Percentiles rank a stretch among this genome's conserved stretches.
These are phyloP conservation scores for Drosophila melanica DNA, from an alignment of 1,140 invertebrate species.

Conservation along the genomic window DNA sequence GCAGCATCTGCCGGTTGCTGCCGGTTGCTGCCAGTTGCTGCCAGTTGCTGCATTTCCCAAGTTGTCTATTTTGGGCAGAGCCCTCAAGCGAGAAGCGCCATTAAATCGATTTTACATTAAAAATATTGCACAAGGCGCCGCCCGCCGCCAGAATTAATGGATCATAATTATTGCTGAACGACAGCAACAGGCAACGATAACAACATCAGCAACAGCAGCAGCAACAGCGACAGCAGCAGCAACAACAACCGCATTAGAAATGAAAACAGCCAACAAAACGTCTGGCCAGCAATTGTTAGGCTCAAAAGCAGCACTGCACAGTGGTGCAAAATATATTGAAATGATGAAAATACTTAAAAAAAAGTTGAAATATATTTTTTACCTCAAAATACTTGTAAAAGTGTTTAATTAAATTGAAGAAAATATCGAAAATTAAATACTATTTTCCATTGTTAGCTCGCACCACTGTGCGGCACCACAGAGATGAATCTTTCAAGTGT, in stretches of 20 bases:
- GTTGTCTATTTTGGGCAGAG: conserved; percentile 67
- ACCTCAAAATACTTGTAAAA: no score
- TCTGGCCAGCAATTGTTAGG: conserved; percentile 46
- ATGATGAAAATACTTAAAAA: no score
- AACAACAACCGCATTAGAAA: conserved; percentile 60
- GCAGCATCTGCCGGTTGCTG: conserved; percentile 22
- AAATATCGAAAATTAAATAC: no score
- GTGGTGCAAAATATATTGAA: conserved; percentile 12
- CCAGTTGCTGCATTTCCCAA: conserved; percentile 58
- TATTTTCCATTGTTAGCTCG: neutral
- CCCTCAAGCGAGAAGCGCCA: conserved; percentile 69
- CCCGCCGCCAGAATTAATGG: conserved; percentile 74
- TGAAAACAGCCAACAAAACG: conserved; percentile 60
- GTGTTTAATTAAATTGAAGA: no score
- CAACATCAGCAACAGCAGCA: conserved; percentile 34
- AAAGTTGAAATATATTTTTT: no score
- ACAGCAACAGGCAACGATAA: conserved; percentile 45
- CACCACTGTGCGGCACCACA: conserved; percentile 23
- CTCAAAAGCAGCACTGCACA: conserved; percentile 25
- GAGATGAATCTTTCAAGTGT: conserved; percentile 16
- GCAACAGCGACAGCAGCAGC: conserved; percentile 12
- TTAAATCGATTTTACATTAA: conserved; percentile 81
- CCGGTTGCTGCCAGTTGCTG: conserved; percentile 15
- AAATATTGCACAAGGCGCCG: conserved; percentile 78
- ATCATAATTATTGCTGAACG: conserved; percentile 73